These are phyloP conservation scores for Tragelaphus oryx DNA, from an alignment of 2,797 vertebrate species.

Conservation along the genomic window DNA sequence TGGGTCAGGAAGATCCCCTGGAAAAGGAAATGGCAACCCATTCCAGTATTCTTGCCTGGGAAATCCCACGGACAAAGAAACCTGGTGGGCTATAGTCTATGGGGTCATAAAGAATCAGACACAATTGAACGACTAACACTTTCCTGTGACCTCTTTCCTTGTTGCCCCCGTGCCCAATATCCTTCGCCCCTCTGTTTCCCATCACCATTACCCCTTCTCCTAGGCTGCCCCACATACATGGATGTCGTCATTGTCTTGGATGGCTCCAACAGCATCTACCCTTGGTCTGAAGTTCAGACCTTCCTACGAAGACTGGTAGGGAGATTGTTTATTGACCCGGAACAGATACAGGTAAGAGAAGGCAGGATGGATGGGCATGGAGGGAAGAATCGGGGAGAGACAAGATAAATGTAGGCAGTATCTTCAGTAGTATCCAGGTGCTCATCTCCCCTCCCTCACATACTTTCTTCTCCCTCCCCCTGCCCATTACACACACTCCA, in stretches of 20 bases:
- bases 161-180: neutral
- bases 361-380: neutral
- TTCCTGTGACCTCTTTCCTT: neutral
- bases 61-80: neutral
- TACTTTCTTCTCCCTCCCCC: neutral
- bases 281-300: conserved; percentile 96
- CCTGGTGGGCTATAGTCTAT: neutral
- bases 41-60: neutral
- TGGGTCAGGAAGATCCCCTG: neutral
- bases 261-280: conserved; percentile 98
- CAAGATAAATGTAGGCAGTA: neutral
- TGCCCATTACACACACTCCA: neutral
- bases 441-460: neutral
- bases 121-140: accelerated
- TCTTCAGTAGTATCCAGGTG: neutral
- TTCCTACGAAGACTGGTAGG: conserved; percentile 95
- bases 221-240: conserved; percentile 96
- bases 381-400: neutral
- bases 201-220: neutral
- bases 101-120: neutral
- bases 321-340: conserved; percentile 94
- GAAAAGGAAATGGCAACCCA: neutral
- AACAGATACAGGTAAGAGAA: conserved; percentile 93
- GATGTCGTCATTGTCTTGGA: conserved; percentile 96
- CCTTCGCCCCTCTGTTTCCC: neutral